phyloP scores from a whole-genome alignment of 2,888 invertebrate genomes.

The Aelia acuminata region DNA sequence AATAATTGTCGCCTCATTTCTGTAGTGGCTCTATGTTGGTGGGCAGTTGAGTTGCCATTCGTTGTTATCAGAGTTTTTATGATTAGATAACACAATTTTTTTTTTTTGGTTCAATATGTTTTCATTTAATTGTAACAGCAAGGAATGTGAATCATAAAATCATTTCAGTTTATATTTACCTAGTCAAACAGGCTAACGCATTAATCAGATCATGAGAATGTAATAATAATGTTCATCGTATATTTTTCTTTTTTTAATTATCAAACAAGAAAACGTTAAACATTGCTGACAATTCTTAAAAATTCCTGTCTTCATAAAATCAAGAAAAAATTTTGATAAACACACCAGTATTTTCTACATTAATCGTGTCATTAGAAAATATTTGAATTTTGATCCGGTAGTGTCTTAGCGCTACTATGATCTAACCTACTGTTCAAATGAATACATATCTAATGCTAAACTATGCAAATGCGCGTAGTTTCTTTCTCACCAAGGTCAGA shows the following conservation, averaged over 20 bases:
- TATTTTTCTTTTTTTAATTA: too few relatives aligned
- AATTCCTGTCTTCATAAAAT: too few relatives aligned
- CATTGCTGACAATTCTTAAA: too few relatives aligned
- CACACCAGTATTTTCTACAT: background rate
- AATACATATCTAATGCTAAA: conserved; percentile 2
- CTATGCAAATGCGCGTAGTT: background rate
- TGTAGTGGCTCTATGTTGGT: background rate
- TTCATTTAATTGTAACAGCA: background rate
- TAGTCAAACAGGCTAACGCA: too few relatives aligned
- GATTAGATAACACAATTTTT: background rate
- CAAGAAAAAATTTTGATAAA: background rate
- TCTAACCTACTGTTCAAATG: background rate
- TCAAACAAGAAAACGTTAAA: too few relatives aligned
- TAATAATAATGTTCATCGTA: too few relatives aligned
- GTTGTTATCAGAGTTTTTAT: background rate
- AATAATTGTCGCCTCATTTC: background rate
- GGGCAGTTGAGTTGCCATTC: background rate
- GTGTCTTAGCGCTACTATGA: too few relatives aligned
- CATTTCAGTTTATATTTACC: background rate
- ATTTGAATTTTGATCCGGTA: background rate
- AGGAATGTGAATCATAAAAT: background rate
- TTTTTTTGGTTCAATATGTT: background rate
- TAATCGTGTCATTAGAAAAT: background rate
- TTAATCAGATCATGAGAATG: too few relatives aligned
- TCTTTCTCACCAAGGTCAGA: conserved; percentile 5